Percentiles rank a stretch among this genome's conserved stretches.
Conservation (phyloP, 2,113 vertebrate genomes). For the Coptodon bakossiorum region DNA sequence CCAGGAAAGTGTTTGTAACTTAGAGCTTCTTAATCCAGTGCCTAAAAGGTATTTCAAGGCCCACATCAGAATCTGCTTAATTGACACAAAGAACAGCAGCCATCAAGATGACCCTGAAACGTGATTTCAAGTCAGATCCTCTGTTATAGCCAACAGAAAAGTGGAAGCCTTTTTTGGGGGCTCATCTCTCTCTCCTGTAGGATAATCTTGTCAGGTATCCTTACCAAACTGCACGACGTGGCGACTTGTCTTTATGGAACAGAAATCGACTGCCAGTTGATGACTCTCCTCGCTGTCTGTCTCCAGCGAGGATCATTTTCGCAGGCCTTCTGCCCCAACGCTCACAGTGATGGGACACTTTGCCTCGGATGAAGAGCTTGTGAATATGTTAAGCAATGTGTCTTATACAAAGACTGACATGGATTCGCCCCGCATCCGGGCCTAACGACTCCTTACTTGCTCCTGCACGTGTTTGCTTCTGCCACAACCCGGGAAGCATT, state of each 20-base stretch:
- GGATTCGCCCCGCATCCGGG: neutral
- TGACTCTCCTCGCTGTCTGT: neutral
- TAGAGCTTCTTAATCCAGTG: neutral
- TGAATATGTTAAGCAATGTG: neutral
- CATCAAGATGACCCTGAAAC: neutral
- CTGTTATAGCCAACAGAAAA: neutral
- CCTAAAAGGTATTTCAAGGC: neutral
- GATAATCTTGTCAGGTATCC: neutral
- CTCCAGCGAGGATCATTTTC: neutral
- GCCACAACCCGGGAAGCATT: neutral
- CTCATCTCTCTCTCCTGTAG: neutral
- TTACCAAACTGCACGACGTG: neutral
- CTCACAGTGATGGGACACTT: neutral
- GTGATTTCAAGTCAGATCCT: neutral
- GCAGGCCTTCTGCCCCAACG: neutral
- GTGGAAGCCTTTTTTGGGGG: neutral
- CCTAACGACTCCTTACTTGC: neutral
- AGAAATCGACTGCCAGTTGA: slow-evolving; percentile 37
- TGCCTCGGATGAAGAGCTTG: neutral
- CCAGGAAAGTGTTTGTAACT: neutral
- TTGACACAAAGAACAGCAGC: neutral
- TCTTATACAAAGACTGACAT: neutral
- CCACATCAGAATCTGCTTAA: neutral
- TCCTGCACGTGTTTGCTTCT: neutral
- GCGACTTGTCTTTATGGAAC: slow-evolving; percentile 2